A percentile compares a stretch with the other conserved stretches of the same genome.
These are phyloP conservation scores for Rhinolophus sinicus DNA, from an alignment of 2,113 vertebrate species.

Conservation along the genomic window DNA sequence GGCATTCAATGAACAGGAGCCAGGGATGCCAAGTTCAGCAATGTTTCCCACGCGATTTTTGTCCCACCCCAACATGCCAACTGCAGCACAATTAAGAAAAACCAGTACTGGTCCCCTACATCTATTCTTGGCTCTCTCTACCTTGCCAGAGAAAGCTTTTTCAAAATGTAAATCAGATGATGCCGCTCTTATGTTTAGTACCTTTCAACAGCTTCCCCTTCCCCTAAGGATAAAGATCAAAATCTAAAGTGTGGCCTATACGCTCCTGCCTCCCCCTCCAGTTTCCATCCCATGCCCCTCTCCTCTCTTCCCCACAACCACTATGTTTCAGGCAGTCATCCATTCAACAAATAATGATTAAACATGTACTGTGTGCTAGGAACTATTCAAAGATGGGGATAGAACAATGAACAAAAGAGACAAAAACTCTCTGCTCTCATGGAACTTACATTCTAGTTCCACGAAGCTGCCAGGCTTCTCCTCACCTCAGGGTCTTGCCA, in stretches of 20 bases:
- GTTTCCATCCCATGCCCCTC: background rate
- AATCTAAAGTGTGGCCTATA: background rate
- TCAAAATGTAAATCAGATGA: slow-evolving; percentile 6
- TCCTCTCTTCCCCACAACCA: background rate
- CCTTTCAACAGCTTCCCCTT: background rate
- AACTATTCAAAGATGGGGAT: background rate
- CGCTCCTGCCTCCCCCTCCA: background rate
- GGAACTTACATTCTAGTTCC: background rate
- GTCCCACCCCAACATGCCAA: background rate
- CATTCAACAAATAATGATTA: background rate
- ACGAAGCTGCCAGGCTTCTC: background rate
- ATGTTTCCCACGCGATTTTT: background rate
- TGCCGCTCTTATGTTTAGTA: background rate
- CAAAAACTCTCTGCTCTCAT: background rate
- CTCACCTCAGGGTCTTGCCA: background rate
- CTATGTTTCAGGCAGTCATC: background rate
- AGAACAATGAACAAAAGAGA: slow-evolving; percentile 15
- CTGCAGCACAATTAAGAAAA: slow-evolving; percentile 17
- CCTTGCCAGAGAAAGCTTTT: background rate
- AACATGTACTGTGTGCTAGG: background rate
- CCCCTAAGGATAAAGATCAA: slow-evolving; percentile 24
- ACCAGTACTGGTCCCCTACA: background rate
- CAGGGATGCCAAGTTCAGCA: background rate
- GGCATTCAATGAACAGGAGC: background rate
- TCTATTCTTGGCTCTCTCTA: slow-evolving; percentile 1